Percentiles rank a stretch among this genome's conserved stretches.
phyloP scores from a whole-genome alignment of 2,113 vertebrate species.

The Nipponia nippon region DNA sequence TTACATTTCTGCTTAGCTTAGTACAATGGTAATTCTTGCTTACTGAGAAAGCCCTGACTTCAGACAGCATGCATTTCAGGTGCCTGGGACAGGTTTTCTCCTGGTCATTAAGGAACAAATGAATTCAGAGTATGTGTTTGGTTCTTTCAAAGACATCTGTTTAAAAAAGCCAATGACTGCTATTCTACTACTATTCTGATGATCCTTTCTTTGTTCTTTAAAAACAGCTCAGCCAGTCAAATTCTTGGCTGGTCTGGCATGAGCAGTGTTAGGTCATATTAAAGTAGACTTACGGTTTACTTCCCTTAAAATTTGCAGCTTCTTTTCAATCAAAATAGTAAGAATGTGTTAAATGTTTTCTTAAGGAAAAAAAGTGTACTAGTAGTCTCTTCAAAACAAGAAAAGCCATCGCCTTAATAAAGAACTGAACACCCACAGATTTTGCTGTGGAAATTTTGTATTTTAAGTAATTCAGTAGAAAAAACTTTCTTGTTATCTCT shows the following conservation, averaged over 20 bases:
- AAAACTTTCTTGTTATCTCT: conserved; percentile 28
- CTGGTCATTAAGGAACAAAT: not conserved
- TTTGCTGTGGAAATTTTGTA: not conserved
- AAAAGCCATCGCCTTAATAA: not conserved
- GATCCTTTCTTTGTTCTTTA: too few species aligned
- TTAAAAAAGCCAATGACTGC: not conserved
- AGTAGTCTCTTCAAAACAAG: not conserved
- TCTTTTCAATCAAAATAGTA: not conserved
- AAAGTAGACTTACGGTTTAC: not conserved
- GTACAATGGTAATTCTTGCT: not conserved
- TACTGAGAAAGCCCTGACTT: not conserved
- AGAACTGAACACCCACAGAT: not conserved
- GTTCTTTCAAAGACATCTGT: not conserved
- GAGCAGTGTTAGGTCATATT: not conserved
- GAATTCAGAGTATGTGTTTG: not conserved
- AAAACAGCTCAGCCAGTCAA: not conserved
- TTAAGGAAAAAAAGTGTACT: not conserved
- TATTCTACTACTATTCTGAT: not conserved
- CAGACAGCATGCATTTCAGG: rapidly evolving
- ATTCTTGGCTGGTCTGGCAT: not conserved
- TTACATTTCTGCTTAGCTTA: not conserved
- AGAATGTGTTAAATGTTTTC: not conserved
- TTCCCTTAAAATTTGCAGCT: not conserved
- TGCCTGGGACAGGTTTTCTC: not conserved
- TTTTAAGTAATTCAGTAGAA: not conserved